Conservation (phyloP, 2,113 vertebrate genomes). For the Nothocercus julius region DNA sequence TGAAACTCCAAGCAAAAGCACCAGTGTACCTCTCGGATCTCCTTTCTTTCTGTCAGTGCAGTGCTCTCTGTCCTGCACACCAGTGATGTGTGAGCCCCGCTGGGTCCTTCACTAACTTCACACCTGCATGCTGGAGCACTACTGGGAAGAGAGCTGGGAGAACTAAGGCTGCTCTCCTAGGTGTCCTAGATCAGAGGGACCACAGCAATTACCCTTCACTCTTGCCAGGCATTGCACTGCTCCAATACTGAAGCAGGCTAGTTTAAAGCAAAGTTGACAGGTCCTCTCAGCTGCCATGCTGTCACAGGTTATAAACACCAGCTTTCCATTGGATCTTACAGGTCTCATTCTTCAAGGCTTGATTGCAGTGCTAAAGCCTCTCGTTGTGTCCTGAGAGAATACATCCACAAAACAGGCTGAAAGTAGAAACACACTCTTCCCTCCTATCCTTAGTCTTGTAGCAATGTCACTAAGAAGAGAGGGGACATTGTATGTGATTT, state of each 20-base stretch:
- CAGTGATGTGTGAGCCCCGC: background rate
- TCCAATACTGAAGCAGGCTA: background rate
- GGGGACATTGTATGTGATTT: background rate
- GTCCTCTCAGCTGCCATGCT: background rate
- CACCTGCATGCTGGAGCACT: fast-evolving
- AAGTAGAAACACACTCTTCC: background rate
- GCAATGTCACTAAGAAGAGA: background rate
- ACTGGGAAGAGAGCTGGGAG: background rate
- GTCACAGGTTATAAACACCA: background rate
- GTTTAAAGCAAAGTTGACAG: background rate
- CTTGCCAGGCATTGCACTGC: background rate
- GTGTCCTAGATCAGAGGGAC: background rate
- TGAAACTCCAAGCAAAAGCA: background rate
- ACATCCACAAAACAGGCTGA: background rate
- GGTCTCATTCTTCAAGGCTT: background rate
- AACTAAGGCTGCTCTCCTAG: background rate
- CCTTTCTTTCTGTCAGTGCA: background rate
- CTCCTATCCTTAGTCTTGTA: background rate
- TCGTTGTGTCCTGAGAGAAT: background rate
- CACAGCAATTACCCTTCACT: background rate
- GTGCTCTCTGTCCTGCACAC: background rate
- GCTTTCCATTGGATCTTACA: background rate
- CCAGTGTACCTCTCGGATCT: background rate
- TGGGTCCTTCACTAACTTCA: background rate
- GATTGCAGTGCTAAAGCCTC: background rate